Evolutionary conservation across 2,888 invertebrate species (phyloP).

Genomic region (Agrotis segetum): DNA sequence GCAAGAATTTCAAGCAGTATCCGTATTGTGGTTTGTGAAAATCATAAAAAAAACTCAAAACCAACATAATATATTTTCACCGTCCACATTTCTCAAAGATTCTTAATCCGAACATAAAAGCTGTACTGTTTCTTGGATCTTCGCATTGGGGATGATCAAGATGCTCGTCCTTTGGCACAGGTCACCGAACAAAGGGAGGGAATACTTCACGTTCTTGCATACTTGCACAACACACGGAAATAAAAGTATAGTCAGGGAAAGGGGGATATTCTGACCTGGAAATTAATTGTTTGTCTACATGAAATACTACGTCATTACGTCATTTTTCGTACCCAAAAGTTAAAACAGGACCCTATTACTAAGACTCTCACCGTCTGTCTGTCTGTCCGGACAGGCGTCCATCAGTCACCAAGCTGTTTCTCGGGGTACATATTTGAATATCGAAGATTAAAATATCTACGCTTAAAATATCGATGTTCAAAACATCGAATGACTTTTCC

Average conservation of each 20-base stretch:
- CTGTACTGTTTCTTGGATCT: conserved; percentile 35
- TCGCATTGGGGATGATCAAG: conserved; percentile 40
- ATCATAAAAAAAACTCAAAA: neutral
- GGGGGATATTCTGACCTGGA: neutral
- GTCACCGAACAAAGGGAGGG: conserved; percentile 49
- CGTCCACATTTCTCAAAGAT: conserved; percentile 12
- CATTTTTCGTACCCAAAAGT: too few relatives aligned
- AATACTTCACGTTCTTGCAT: conserved; percentile 50
- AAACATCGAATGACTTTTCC: too few relatives aligned
- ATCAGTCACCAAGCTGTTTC: too few relatives aligned
- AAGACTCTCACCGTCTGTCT: too few relatives aligned
- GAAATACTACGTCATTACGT: too few relatives aligned
- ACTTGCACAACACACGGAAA: conserved; percentile 21
- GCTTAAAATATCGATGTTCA: too few relatives aligned
- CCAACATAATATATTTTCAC: neutral
- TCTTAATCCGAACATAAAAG: conserved; percentile 35
- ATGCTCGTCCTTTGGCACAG: conserved; percentile 53
- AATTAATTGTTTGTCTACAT: too few relatives aligned
- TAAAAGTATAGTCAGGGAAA: neutral
- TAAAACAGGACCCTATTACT: too few relatives aligned
- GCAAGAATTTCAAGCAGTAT: too few relatives aligned
- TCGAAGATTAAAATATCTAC: too few relatives aligned
- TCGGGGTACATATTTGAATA: too few relatives aligned
- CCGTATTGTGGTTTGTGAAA: neutral
- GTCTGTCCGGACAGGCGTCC: too few relatives aligned